phyloP scores from a whole-genome alignment of 2,797 vertebrate genomes.

The Rhynchonycteris naso region DNA sequence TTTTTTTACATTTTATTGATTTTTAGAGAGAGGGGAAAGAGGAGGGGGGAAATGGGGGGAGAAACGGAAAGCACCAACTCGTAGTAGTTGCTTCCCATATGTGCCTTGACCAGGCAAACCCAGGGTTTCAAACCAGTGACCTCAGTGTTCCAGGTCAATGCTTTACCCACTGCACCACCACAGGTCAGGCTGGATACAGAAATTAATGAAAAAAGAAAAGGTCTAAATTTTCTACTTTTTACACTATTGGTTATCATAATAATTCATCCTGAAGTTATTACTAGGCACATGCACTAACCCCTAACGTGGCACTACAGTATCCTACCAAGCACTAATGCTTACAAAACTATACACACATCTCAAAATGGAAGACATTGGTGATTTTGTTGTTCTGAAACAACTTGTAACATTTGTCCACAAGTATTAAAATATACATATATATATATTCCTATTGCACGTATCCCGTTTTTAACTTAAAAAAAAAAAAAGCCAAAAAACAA shows the following conservation, averaged over 20 bases:
- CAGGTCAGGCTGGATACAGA: constrained; percentile 76
- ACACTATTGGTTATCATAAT: constrained; percentile 85
- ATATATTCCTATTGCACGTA: constrained; percentile 96
- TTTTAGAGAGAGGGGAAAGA: no score
- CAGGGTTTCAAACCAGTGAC: no score
- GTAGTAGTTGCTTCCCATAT: no score
- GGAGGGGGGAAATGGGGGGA: no score
- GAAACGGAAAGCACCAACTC: no score
- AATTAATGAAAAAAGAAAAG: constrained; percentile 72
- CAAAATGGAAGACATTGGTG: constrained; percentile 99
- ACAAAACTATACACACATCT: constrained; percentile 99
- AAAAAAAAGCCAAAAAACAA: constrained; percentile 74
- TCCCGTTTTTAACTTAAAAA: constrained; percentile 86
- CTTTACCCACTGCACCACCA: no score
- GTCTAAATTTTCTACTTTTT: constrained; percentile 81
- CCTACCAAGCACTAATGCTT: constrained; percentile 97
- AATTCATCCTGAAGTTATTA: constrained; percentile 88
- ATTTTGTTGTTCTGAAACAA: constrained; percentile 99
- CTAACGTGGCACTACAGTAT: constrained; percentile 93
- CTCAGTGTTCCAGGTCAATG: no score
- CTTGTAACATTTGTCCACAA: constrained; percentile 99
- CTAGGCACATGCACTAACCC: constrained; percentile 97
- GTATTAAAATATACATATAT: constrained; percentile 91
- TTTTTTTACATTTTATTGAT: no score
- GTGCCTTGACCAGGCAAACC: no score